These are phyloP conservation scores for Scleropages formosus DNA, from an alignment of 2,797 vertebrate genomes.

Conservation along the genomic window DNA sequence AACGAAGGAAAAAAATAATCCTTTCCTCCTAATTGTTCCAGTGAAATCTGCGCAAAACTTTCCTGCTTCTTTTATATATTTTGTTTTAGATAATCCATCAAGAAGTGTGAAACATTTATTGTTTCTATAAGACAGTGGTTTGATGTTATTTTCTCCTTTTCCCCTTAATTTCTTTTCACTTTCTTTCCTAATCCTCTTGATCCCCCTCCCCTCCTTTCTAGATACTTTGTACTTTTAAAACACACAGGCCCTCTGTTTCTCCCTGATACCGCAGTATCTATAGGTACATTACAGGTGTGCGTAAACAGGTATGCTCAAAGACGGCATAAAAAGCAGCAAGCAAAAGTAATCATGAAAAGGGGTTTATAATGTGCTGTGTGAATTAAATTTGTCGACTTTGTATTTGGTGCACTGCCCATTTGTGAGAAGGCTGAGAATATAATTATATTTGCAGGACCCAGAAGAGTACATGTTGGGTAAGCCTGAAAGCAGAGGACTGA, in stretches of 20 bases:
- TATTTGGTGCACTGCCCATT: constrained; percentile 21
- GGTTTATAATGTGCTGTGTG: constrained; percentile 24
- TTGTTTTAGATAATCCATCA: constrained; percentile 26
- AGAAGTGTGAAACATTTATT: constrained; percentile 24
- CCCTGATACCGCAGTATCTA: constrained; percentile 26
- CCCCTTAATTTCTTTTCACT: constrained; percentile 26
- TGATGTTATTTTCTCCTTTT: constrained; percentile 32
- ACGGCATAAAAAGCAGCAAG: constrained; percentile 24
- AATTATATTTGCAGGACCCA: not conserved
- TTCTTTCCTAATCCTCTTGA: constrained; percentile 24
- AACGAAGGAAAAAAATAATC: too few species aligned
- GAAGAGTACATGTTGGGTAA: constrained; percentile 10
- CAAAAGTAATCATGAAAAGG: constrained; percentile 25
- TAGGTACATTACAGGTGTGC: constrained; percentile 31
- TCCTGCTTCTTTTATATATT: constrained; percentile 22
- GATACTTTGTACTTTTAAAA: constrained; percentile 29
- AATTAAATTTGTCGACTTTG: constrained; percentile 20
- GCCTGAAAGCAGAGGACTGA: not conserved
- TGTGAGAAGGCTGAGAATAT: not conserved
- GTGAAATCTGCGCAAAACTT: constrained; percentile 29
- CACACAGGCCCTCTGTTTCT: constrained; percentile 23
- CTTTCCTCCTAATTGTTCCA: constrained; percentile 12
- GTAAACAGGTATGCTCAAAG: constrained; percentile 30
- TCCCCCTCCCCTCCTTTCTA: constrained; percentile 18
- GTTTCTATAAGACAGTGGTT: constrained; percentile 30